phyloP scores from a whole-genome alignment of 1,140 invertebrate species.

The Caenorhabditis latens region DNA sequence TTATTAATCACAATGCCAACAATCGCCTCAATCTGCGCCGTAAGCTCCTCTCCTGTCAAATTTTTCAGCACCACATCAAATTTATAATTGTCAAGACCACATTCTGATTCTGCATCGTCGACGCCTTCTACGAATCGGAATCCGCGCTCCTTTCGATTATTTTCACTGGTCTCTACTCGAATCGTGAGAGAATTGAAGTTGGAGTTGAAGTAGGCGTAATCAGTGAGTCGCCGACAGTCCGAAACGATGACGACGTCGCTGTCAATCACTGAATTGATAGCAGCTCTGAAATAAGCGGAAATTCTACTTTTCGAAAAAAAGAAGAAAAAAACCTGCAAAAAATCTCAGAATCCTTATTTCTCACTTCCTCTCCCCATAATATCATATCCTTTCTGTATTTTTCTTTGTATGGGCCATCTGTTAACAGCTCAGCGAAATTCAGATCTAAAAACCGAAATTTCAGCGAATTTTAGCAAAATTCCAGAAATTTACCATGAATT shows the following conservation, averaged over 20 bases:
- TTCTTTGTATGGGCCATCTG: conserved; percentile 54
- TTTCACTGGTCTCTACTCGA: conserved; percentile 19
- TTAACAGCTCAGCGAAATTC: conserved; percentile 48
- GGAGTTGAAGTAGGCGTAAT: conserved; percentile 6
- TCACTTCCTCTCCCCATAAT: conserved; percentile 52
- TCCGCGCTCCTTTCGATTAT: conserved; percentile 13
- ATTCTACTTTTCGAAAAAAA: background rate
- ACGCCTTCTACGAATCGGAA: conserved; percentile 39
- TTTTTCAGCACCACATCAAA: conserved; percentile 30
- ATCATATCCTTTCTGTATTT: conserved; percentile 58
- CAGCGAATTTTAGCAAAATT: background rate
- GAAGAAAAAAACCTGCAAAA: conserved; percentile 53
- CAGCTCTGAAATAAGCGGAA: background rate
- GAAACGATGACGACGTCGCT: conserved; percentile 38
- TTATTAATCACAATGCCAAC: background rate
- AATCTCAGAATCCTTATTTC: background rate
- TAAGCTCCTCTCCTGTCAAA: background rate
- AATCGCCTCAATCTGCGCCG: background rate
- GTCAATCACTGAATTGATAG: background rate
- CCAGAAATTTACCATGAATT: conserved; percentile 4
- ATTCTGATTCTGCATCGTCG: conserved; percentile 59
- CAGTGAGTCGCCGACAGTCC: conserved; percentile 49
- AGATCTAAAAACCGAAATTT: conserved; percentile 13
- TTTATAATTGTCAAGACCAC: conserved; percentile 50
- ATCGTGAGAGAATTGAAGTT: background rate